Evolutionary conservation across 2,888 invertebrate genomes (phyloP).

Genomic region (Agrochola macilenta): DNA sequence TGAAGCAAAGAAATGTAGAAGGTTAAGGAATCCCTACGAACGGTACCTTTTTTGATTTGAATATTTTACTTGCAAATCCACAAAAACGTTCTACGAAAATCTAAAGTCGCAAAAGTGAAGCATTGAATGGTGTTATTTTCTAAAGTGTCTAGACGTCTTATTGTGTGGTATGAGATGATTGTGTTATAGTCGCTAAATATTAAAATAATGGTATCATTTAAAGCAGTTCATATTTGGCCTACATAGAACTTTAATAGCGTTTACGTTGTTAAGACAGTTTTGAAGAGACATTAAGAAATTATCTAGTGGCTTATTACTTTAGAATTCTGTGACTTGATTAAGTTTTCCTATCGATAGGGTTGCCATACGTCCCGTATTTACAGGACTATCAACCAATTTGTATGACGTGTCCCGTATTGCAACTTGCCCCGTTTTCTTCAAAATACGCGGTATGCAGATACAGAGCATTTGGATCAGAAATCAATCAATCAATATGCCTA

Average conservation of each 20-base stretch:
- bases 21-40: neutral
- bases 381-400: neutral
- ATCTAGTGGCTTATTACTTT: neutral
- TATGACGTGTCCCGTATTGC: neutral
- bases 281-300: constrained; percentile 3
- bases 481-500: neutral
- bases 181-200: neutral
- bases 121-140: neutral
- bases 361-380: neutral
- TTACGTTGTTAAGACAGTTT: neutral
- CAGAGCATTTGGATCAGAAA: neutral
- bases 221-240: neutral
- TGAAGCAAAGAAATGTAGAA: neutral
- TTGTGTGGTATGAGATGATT: neutral
- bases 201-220: neutral
- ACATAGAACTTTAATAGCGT: constrained; percentile 8
- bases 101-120: neutral
- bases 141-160: constrained; percentile 33
- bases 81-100: neutral
- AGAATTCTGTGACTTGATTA: neutral
- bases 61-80: neutral
- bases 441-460: neutral
- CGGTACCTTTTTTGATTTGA: neutral
- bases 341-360: neutral
- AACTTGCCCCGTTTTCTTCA: neutral